Percentiles rank a stretch among this genome's conserved stretches.
phyloP scores from a whole-genome alignment of 2,888 invertebrate genomes.

The Rhagonycha lutea region DNA sequence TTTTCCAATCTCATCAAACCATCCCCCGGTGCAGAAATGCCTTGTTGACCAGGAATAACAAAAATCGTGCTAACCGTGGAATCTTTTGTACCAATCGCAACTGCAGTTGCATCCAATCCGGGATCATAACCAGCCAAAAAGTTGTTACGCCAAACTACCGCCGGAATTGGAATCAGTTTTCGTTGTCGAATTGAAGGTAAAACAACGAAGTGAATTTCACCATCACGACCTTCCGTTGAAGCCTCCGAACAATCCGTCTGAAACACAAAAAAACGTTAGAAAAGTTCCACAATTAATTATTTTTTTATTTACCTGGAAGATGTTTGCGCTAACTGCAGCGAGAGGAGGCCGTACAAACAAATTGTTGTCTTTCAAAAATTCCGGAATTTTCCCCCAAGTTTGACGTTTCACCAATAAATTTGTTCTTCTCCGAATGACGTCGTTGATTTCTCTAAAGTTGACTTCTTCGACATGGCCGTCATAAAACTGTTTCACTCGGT shows the following conservation, averaged over 20 bases:
- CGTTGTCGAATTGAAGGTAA: conserved; percentile 79
- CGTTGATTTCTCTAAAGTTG: conserved; percentile 80
- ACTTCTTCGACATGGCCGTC: conserved; percentile 86
- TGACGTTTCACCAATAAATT: conserved; percentile 80
- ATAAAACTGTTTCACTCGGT: conserved; percentile 84
- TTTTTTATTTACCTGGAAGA: conserved; percentile 67
- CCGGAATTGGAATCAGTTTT: conserved; percentile 81
- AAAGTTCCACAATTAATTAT: background rate
- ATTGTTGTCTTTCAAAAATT: conserved; percentile 75
- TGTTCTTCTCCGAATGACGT: conserved; percentile 79
- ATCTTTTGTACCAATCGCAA: conserved; percentile 73
- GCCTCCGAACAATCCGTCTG: conserved; percentile 80
- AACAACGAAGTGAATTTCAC: conserved; percentile 85
- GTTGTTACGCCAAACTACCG: conserved; percentile 75
- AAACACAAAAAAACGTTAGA: conserved; percentile 44
- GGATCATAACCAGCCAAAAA: conserved; percentile 87
- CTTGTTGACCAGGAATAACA: conserved; percentile 85
- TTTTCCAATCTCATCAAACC: conserved; percentile 76
- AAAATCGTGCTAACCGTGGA: conserved; percentile 78
- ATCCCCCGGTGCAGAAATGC: conserved; percentile 77
- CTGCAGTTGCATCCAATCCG: conserved; percentile 80
- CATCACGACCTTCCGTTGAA: conserved; percentile 77
- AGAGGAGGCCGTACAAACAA: conserved; percentile 76
- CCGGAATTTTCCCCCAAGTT: conserved; percentile 75
- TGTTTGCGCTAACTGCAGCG: conserved; percentile 80